Conservation (phyloP, 2,797 vertebrate genomes). For the Eurystomus glaucurus region DNA sequence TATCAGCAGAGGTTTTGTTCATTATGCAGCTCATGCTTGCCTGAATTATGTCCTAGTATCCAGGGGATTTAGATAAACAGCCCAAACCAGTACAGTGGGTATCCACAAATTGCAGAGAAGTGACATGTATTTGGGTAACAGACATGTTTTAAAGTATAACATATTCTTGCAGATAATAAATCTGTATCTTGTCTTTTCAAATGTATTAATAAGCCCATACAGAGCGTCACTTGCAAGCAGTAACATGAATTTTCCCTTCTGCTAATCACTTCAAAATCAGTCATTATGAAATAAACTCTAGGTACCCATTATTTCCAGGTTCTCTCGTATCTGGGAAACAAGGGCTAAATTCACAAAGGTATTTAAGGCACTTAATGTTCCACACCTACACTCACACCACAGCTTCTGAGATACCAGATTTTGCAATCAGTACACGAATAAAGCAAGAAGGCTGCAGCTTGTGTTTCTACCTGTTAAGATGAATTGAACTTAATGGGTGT, state of each 20-base stretch:
- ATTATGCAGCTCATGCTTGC: not conserved
- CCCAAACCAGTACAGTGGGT: not conserved
- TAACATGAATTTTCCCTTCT: not conserved
- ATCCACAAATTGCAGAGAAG: not conserved
- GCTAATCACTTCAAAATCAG: not conserved
- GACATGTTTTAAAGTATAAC: not conserved
- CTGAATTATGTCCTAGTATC: not conserved
- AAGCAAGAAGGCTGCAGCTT: not conserved
- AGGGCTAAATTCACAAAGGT: not conserved
- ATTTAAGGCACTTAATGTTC: not conserved
- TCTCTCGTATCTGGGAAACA: not conserved
- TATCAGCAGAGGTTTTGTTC: not conserved
- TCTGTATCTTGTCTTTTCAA: not conserved
- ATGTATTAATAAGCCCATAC: not conserved
- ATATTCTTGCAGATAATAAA: not conserved
- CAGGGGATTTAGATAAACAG: not conserved
- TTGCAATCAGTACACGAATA: not conserved
- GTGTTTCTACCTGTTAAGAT: not conserved
- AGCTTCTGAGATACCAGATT: not conserved
- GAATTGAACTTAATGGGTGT: not conserved
- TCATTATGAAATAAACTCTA: not conserved
- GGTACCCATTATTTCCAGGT: not conserved
- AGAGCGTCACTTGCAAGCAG: not conserved
- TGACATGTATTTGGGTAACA: not conserved
- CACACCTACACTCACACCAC: not conserved